These are phyloP conservation scores for Perdita meconis DNA, from an alignment of 2,888 invertebrate genomes.

Conservation along the genomic window DNA sequence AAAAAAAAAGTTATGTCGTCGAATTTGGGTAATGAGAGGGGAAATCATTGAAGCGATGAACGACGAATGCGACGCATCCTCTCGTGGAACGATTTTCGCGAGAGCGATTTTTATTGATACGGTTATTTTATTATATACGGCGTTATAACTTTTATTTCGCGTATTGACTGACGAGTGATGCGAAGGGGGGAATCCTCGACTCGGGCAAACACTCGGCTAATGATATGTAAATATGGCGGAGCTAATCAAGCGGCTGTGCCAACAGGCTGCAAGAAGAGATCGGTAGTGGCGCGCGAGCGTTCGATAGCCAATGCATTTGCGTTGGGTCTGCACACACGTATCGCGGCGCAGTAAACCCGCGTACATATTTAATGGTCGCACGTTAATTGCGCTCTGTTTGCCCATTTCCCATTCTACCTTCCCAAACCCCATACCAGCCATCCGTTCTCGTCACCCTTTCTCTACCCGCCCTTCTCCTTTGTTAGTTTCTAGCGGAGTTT, in stretches of 20 bases:
- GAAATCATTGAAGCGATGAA: background rate
- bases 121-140: slow-evolving; percentile 27
- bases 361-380: slow-evolving; percentile 82
- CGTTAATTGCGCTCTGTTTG: slow-evolving; percentile 83
- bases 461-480: slow-evolving; percentile 68
- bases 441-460: slow-evolving; percentile 65
- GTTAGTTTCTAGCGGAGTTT: slow-evolving; percentile 74
- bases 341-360: slow-evolving; percentile 69
- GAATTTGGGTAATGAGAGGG: background rate
- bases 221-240: slow-evolving; percentile 83
- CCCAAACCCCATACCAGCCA: slow-evolving; percentile 60
- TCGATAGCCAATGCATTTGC: slow-evolving; percentile 80
- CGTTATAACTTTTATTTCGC: slow-evolving; percentile 55
- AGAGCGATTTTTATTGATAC: slow-evolving; percentile 5
- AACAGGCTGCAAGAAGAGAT: slow-evolving; percentile 79
- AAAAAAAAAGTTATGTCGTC: background rate
- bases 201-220: slow-evolving; percentile 83
- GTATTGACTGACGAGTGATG: slow-evolving; percentile 51
- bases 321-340: slow-evolving; percentile 67
- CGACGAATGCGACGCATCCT: background rate
- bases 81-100: background rate
- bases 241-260: slow-evolving; percentile 83
- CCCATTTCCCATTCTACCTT: slow-evolving; percentile 75
- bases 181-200: slow-evolving; percentile 74
- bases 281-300: slow-evolving; percentile 72